Base-by-base conservation (phyloP, 2,888 invertebrate genomes). In the Amiota minor region DNA sequence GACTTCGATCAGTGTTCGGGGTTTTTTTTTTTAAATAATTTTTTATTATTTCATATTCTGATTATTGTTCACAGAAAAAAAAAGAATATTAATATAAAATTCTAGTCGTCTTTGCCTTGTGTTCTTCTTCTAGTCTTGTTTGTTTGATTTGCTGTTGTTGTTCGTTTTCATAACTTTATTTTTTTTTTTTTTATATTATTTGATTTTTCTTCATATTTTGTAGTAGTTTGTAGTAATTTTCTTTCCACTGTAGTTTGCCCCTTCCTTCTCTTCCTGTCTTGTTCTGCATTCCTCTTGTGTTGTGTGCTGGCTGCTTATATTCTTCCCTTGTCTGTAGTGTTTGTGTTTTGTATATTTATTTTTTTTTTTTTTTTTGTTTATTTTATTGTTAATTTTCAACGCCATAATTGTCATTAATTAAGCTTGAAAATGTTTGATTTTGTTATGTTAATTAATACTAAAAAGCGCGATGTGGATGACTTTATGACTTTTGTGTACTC, bases 381-480 rank as follows among this genome's bases (percentile, higher is more conserved):
- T 56, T 12, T 50, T 53, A 10, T 62, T 56, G 64, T 62, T n/a
- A n/a, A 46, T 74, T 74, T 73, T 75, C 64, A 70, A 59, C 72
- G 68, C 64, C 70, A 53, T 74, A 79, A 81, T 81, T 81, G 84
- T 74, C 78, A 77, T 82, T 85, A 85, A 86, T 85, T 85, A 81
- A 79, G 78, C 79, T 77, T 77, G 78, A 80, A 80, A 80, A 79
- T 82, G 81, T 73, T 80, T 80, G 85, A 83, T 83, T 80, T 56
- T 80, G 61, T 71, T 67, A 78, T 76, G 76, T 78, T 81, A 80
- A 82, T 84, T 80, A 81, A 77, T 78, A 75, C 81, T 74, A 78
- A 77, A 69, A 65, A 8, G 20, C 18, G 10, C 18, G 20, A 74
- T 70, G 71, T 72, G 75, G 74, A 70, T 70, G 14, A 55, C 46